Percentiles rank a stretch among this genome's conserved stretches.
phyloP scores from a whole-genome alignment of 2,797 vertebrate genomes.

The Microctenopoma stevenorrisi region DNA sequence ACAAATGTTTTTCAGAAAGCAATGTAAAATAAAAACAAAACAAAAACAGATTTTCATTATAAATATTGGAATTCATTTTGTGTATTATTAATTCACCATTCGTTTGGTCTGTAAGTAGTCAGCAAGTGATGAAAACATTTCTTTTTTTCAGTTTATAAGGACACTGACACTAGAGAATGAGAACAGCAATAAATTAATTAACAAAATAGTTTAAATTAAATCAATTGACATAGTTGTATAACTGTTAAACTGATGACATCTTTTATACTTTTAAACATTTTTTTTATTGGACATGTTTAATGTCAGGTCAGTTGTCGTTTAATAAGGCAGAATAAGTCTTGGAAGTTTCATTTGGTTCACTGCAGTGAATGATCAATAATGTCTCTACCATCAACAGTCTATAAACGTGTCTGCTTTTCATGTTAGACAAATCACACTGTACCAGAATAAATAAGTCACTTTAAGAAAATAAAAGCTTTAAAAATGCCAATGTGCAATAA shows the following conservation, averaged over 20 bases:
- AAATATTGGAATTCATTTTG: not conserved
- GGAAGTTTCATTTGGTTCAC: not conserved
- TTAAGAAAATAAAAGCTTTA: not conserved
- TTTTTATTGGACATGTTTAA: not conserved
- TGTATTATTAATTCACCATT: constrained; percentile 1
- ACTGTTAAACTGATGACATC: not conserved
- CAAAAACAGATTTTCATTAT: not conserved
- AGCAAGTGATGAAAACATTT: not conserved
- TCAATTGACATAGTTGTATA: not conserved
- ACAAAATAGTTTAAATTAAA: not conserved
- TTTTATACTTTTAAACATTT: no score
- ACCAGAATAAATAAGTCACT: not conserved
- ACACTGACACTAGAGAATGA: not conserved
- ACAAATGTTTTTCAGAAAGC: constrained; percentile 1
- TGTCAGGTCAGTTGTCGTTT: not conserved
- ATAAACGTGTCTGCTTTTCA: not conserved
- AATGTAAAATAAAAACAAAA: not conserved
- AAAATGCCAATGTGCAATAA: not conserved
- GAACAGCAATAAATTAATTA: not conserved
- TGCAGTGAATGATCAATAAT: not conserved
- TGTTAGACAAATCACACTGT: constrained; percentile 1
- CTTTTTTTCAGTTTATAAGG: not conserved
- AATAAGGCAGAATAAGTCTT: not conserved
- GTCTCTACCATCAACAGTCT: not conserved
- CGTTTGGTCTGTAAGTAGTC: not conserved